Conservation (phyloP, 2,888 invertebrate genomes). For the Hypolimnas misippus region DNA sequence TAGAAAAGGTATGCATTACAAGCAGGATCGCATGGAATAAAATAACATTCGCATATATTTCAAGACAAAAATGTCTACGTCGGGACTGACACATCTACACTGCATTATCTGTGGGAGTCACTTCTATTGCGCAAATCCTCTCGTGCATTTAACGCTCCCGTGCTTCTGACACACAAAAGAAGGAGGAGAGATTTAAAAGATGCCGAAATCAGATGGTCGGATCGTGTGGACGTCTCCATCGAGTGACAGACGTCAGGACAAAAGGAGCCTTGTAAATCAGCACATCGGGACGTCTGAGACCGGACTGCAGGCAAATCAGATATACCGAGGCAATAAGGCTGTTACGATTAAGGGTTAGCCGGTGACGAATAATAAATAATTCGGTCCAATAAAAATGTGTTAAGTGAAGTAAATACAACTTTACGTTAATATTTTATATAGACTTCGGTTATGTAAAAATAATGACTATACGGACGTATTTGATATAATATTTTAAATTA, state of each 20-base stretch:
- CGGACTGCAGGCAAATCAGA: constrained; percentile 60
- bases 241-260: constrained; percentile 61
- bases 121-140: constrained; percentile 33
- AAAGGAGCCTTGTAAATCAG: constrained; percentile 76
- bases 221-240: constrained; percentile 72
- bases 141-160: constrained; percentile 42
- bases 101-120: constrained; percentile 20
- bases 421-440: neutral
- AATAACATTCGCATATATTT: constrained; percentile 17
- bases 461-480: too few relatives aligned
- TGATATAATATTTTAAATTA: too few relatives aligned
- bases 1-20: constrained; percentile 5
- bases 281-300: constrained; percentile 57
- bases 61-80: constrained; percentile 23
- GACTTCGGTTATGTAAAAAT: too few relatives aligned
- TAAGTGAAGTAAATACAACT: neutral
- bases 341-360: constrained; percentile 46
- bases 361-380: constrained; percentile 4
- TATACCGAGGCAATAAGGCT: constrained; percentile 55
- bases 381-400: neutral
- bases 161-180: constrained; percentile 44
- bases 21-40: constrained; percentile 4
- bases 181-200: constrained; percentile 62
- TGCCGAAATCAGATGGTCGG: constrained; percentile 74
- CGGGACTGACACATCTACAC: constrained; percentile 14